phyloP scores from a whole-genome alignment of 1,140 invertebrate genomes.

The Drosophila burlai region DNA sequence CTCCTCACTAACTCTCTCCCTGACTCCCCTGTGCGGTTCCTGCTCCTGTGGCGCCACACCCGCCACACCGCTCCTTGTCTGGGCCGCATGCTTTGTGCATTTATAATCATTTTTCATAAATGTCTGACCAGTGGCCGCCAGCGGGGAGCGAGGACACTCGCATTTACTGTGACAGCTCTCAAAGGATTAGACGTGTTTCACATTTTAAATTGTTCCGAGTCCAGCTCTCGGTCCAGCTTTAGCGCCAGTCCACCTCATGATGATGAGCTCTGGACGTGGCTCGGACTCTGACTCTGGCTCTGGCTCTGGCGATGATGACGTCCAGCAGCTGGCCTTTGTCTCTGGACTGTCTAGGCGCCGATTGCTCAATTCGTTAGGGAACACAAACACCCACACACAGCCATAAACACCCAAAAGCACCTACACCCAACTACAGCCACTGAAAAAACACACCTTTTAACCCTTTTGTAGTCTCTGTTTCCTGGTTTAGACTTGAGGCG shows the following conservation, averaged over 20 bases:
- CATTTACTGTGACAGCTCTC: constrained; percentile 82
- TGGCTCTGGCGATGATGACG: constrained; percentile 13
- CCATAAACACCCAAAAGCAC: background rate
- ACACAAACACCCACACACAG: background rate
- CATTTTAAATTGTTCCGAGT: constrained; percentile 68
- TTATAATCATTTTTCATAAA: constrained; percentile 83
- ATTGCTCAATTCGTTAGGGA: constrained; percentile 61
- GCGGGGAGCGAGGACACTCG: constrained; percentile 19
- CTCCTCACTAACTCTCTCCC: too few relatives aligned
- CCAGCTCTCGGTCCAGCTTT: background rate
- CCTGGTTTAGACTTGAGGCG: background rate
- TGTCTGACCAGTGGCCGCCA: constrained; percentile 65
- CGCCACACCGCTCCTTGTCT: constrained; percentile 21
- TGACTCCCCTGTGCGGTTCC: background rate
- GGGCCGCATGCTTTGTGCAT: constrained; percentile 73
- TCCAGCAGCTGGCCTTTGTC: constrained; percentile 50
- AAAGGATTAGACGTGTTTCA: constrained; percentile 85
- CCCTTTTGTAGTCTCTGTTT: background rate
- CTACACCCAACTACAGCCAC: background rate
- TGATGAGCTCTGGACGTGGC: constrained; percentile 13
- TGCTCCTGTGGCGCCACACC: background rate
- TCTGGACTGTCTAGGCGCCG: constrained; percentile 43
- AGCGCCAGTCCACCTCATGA: constrained; percentile 8
- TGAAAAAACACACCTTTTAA: background rate
- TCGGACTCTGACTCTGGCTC: background rate